Percentiles rank a stretch among this genome's conserved stretches.
These are phyloP conservation scores for Oreotragus oreotragus DNA, from an alignment of 2,113 vertebrate species.

Conservation along the genomic window DNA sequence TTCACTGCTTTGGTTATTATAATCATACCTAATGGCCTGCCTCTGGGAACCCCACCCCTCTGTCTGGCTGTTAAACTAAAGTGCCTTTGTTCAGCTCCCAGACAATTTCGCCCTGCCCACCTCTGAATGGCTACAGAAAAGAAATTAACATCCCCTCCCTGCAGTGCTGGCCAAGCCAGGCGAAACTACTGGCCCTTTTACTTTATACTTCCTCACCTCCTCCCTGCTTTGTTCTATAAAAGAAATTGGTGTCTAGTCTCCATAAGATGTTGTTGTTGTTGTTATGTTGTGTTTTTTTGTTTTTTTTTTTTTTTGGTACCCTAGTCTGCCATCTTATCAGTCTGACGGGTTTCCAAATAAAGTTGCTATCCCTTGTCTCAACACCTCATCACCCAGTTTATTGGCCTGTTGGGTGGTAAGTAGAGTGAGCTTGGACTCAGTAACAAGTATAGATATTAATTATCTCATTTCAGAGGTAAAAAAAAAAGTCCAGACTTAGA, in stretches of 20 bases:
- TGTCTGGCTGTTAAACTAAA: neutral
- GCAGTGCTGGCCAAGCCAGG: neutral
- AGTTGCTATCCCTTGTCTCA: neutral
- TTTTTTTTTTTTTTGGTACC: neutral
- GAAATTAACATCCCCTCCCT: neutral
- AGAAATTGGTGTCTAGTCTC: neutral
- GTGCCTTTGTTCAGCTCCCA: neutral
- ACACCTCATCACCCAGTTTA: neutral
- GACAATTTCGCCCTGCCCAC: neutral
- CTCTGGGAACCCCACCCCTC: neutral
- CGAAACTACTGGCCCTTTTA: neutral
- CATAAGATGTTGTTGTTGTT: no score
- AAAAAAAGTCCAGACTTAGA: neutral
- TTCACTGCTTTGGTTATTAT: neutral
- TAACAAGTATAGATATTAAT: neutral
- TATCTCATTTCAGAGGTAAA: neutral
- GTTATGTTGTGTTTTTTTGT: no score
- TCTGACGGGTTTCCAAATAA: neutral
- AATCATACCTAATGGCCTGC: neutral
- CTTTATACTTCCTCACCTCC: neutral
- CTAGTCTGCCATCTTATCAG: neutral
- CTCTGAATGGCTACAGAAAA: neutral
- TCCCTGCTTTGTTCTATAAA: neutral
- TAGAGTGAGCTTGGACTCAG: neutral
- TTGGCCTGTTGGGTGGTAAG: neutral